Evolutionary conservation across 2,888 invertebrate genomes (phyloP).

Genomic region (Sepioteuthis lessoniana): DNA sequence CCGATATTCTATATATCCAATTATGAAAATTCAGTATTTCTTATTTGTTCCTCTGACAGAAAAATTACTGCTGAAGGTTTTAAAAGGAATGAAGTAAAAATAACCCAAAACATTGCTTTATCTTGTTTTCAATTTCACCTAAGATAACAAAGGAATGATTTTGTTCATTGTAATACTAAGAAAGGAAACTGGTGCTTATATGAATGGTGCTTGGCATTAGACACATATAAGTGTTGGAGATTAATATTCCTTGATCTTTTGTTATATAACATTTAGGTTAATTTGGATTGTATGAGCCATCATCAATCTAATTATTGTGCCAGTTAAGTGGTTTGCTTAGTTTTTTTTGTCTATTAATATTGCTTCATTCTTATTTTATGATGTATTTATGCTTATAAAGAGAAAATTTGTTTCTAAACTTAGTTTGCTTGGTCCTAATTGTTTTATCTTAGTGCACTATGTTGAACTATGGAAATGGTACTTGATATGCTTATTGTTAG

Average conservation of each 20-base stretch:
- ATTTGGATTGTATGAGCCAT: not conserved
- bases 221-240: not conserved
- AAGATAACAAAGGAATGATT: too few relatives aligned
- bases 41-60: too few relatives aligned
- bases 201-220: not conserved
- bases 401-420: not conserved
- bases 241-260: not conserved
- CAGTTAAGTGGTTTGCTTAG: not conserved
- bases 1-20: too few relatives aligned
- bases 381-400: not conserved
- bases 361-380: not conserved
- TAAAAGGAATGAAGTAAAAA: not conserved
- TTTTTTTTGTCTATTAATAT: too few relatives aligned
- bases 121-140: not conserved
- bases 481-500: conserved; percentile 8
- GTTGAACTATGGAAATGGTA: conserved; percentile 18
- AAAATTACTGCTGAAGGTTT: not conserved
- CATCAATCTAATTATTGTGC: not conserved
- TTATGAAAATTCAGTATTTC: too few relatives aligned
- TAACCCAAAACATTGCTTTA: not conserved
- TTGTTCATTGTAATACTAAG: too few relatives aligned
- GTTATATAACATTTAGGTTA: not conserved
- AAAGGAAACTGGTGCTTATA: too few relatives aligned
- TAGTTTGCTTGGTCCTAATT: not conserved
- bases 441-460: not conserved